Evolutionary conservation across 2,888 invertebrate genomes (phyloP), one percentile per base, ranked within the genome.

Genomic region (Sesia bembeciformis): DNA sequence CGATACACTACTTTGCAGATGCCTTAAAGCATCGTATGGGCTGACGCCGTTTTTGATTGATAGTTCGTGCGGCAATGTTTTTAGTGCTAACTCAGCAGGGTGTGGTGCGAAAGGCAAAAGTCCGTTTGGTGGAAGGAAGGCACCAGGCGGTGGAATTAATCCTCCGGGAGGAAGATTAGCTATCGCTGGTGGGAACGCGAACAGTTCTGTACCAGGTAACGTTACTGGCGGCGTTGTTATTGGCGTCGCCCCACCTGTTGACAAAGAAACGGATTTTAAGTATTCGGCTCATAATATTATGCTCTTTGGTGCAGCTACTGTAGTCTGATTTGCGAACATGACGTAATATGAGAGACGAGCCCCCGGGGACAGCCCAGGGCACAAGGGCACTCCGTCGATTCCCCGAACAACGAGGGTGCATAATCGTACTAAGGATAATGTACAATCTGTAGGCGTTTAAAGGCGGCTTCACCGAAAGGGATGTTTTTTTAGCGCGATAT

Each of bases 371-470:
- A 63, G 73, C 76, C 72, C 68, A 65, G 66, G 76, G 83, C 80
- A 66, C 82, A 69, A 73, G 81, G 82, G 86, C 80, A 85, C 87
- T 86, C 80, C 74, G 78, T 67, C 77, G 81, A 87, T 84, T 87
- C 87, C 84, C 88, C 73, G 84, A 81, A 87, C 88, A 84, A 76
- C 84, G 86, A 81, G 89, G 89, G 89, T 89, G 89, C 89, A 89
- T 89, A 89, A 89, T 89, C 87, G 85, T 83, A 87, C 85, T 87
- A 86, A 88, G 87, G 89, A 89, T 88, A 89, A 88, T 89, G 88
- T 89, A 89, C 89, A 89, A 89, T 89, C 89, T 89, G 89, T 88
- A 89, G 89, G 87, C 89, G 87, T 89, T 89, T 89, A 89, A 88
- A 89, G 88, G 84, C 87, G 81, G 87, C 87, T 82, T 84, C 81